Base-by-base conservation (phyloP, 1,140 invertebrate species). In the Bombus sylvicola region DNA sequence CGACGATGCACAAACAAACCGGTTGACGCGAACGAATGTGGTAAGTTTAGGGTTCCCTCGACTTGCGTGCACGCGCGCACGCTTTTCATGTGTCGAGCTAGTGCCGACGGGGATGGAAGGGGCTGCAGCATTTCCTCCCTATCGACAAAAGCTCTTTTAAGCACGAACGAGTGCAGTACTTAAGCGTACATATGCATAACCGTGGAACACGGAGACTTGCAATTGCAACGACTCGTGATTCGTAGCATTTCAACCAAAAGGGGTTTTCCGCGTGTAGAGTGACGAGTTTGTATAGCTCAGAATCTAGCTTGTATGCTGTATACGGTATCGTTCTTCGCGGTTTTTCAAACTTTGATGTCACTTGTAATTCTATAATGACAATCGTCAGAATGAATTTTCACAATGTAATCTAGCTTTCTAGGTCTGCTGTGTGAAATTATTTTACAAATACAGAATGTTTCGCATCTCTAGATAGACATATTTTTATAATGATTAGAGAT, bases 71-170 rank as follows among this genome's bases (percentile, higher is more conserved):
- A 57, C 73, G 75, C 69, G 28, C 68, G 74, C 66, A 73, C 78
- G 74, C 77, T 89, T 85, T 88, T 79, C 64, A 66, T 62, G 72
- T 81, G 66, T 77, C 66, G 43, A 12, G 62, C 73, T 53, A 85
- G 81, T 77, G 74, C n/a, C 47, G 53, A 39, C 57, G 31, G 68
- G 47, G 28, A 66, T 68, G 59, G 22, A 25, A 22, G 15, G 25
- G 71, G 72, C n/a, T n/a, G 78, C 80, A 47, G 64, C 68, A 59
- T 81, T 78, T 64, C 81, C 73, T 79, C 77, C 62, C 83, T 75
- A 81, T 80, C 74, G 41, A 89, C 87, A 89, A 89, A 89, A 88
- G 84, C 83, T 89, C 66, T 86, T 89, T 89, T 89, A 76, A 88
- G 82, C 71, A 78, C 43, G 72, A 86, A 79, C 75, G 83, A 88